Evolutionary conservation across 2,797 vertebrate genomes (phyloP).

Genomic region (Hippoglossus hippoglossus): DNA sequence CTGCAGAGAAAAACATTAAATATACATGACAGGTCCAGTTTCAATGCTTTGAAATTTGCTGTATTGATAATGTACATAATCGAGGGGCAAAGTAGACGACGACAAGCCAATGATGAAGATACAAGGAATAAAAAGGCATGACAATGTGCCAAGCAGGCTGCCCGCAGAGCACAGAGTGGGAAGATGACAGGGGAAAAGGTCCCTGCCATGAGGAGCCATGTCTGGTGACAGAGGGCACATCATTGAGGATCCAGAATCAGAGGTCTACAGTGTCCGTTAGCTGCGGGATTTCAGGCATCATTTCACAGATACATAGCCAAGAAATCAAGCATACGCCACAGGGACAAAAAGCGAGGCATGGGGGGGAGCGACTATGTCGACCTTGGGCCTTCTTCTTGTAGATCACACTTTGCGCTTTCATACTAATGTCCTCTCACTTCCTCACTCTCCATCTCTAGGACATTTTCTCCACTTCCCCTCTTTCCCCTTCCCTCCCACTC

Average conservation of each 20-base stretch:
- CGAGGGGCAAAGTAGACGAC: slow-evolving; percentile 20
- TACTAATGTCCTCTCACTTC: slow-evolving; percentile 23
- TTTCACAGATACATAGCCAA: slow-evolving; percentile 68
- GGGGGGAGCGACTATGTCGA: slow-evolving; percentile 37
- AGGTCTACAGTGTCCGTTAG: slow-evolving; percentile 40
- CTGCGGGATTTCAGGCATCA: slow-evolving; percentile 69
- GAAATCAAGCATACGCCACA: slow-evolving; percentile 56
- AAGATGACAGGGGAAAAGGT: slow-evolving; percentile 37
- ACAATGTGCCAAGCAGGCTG: slow-evolving; percentile 50
- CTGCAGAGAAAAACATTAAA: not conserved
- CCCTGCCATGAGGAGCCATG: slow-evolving; percentile 43
- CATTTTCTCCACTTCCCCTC: slow-evolving; percentile 37
- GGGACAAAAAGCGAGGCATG: slow-evolving; percentile 57
- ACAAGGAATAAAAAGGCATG: slow-evolving; percentile 36
- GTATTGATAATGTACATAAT: slow-evolving; percentile 21
- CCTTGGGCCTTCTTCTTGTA: slow-evolving; percentile 59
- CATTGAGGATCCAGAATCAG: slow-evolving; percentile 43
- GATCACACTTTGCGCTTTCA: slow-evolving; percentile 8
- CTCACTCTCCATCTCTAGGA: slow-evolving; percentile 24
- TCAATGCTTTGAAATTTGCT: not conserved
- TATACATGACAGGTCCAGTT: not conserved
- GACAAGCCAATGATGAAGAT: slow-evolving; percentile 70
- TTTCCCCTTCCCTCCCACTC: slow-evolving; percentile 19
- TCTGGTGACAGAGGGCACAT: slow-evolving; percentile 46
- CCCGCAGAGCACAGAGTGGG: slow-evolving; percentile 33